A percentile compares a stretch with the other conserved stretches of the same genome.
Conservation (phyloP, 2,888 invertebrate genomes). For the Anorthoa munda region DNA sequence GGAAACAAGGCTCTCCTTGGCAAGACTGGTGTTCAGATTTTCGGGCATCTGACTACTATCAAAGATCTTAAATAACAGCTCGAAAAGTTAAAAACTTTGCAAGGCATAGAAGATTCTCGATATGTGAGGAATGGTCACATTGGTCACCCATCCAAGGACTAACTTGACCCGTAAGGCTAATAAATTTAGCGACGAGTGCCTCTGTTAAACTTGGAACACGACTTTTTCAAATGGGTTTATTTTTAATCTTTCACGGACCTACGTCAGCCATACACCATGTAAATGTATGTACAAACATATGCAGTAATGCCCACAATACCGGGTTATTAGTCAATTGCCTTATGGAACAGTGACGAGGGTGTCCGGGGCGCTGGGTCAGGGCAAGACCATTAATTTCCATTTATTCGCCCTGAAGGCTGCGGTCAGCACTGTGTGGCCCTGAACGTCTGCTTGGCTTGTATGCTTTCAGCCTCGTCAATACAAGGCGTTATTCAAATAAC, state of each 20-base stretch:
- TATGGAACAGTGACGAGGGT: constrained; percentile 60
- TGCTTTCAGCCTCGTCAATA: constrained; percentile 5
- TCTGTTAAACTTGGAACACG: background rate
- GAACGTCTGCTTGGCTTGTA: constrained; percentile 58
- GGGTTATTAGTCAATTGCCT: constrained; percentile 69
- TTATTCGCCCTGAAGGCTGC: constrained; percentile 76
- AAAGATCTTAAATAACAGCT: no score
- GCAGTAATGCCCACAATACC: constrained; percentile 50
- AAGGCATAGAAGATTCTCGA: no score
- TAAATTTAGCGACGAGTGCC: background rate
- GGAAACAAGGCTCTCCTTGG: no score
- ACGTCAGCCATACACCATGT: constrained; percentile 4
- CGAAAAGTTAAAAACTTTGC: no score
- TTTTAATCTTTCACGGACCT: constrained; percentile 1
- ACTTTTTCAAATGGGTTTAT: background rate
- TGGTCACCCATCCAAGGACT: no score
- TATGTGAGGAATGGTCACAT: no score
- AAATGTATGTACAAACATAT: constrained; percentile 11
- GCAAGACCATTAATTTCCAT: constrained; percentile 82
- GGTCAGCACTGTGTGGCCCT: constrained; percentile 64
- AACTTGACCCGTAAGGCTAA: no score
- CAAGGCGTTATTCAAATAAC: background rate
- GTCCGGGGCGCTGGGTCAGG: constrained; percentile 53
- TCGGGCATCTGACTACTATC: no score
- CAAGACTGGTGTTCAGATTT: no score